Percentiles rank a stretch among this genome's conserved stretches.
These are phyloP conservation scores for Psettodes erumei DNA, from an alignment of 2,113 vertebrate species.

Conservation along the genomic window DNA sequence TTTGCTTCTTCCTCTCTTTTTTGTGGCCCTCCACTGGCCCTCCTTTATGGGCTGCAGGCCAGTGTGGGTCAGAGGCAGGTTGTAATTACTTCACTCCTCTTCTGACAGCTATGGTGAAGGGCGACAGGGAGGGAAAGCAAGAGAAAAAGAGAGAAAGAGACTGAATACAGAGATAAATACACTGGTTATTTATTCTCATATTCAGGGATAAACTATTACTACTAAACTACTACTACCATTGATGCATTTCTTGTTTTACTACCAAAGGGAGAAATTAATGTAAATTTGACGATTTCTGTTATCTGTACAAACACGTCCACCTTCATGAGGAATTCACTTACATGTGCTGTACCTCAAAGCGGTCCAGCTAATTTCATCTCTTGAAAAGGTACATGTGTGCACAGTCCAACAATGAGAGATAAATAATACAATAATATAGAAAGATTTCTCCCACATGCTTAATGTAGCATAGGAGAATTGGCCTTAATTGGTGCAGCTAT, in stretches of 20 bases:
- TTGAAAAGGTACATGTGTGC: conserved; percentile 8
- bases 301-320: neutral
- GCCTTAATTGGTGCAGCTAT: conserved; percentile 76
- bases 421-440: conserved; percentile 43
- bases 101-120: conserved; percentile 42
- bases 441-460: conserved; percentile 41
- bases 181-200: conserved; percentile 14
- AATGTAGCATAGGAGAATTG: conserved; percentile 63
- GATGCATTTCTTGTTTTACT: neutral
- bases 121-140: conserved; percentile 15
- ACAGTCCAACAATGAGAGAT: conserved; percentile 21
- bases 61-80: conserved; percentile 68
- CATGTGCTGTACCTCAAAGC: neutral
- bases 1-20: conserved; percentile 11
- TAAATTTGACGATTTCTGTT: conserved; percentile 6
- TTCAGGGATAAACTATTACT: conserved; percentile 13
- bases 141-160: neutral
- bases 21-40: conserved; percentile 1
- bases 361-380: neutral
- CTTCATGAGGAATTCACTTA: neutral
- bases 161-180: conserved; percentile 9
- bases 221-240: too few species aligned
- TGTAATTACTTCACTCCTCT: conserved; percentile 73
- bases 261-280: neutral
- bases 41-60: conserved; percentile 58